These are phyloP conservation scores for Eleginops maclovinus DNA, from an alignment of 2,113 vertebrate genomes.

Conservation along the genomic window DNA sequence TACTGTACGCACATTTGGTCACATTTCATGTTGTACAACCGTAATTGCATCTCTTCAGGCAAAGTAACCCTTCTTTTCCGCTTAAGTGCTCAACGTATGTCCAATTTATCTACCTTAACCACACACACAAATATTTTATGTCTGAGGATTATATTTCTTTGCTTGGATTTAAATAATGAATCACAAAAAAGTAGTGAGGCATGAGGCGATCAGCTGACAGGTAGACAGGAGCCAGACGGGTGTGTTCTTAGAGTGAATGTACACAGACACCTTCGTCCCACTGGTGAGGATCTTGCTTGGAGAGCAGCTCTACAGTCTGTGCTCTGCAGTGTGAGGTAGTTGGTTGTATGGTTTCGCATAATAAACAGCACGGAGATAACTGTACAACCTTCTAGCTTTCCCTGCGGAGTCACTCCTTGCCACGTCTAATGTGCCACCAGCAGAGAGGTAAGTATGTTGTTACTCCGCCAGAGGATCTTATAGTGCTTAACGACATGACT, in stretches of 20 bases:
- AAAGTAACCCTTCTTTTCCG: not conserved
- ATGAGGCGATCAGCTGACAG: constrained; percentile 28
- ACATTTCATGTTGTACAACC: not conserved
- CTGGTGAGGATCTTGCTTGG: constrained; percentile 67
- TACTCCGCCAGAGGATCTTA: constrained; percentile 41
- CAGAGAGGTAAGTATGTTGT: constrained; percentile 77
- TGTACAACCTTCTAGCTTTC: constrained; percentile 90
- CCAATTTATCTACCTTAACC: not conserved
- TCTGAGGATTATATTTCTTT: no score
- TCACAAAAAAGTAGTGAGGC: constrained; percentile 6
- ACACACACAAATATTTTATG: not conserved
- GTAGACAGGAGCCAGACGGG: constrained; percentile 45
- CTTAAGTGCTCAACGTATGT: not conserved
- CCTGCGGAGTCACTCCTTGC: constrained; percentile 84
- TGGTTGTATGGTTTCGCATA: constrained; percentile 90
- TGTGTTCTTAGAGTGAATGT: constrained; percentile 13
- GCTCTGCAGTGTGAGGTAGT: constrained; percentile 88
- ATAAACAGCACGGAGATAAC: constrained; percentile 88
- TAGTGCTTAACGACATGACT: constrained; percentile 57
- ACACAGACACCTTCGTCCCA: constrained; percentile 53
- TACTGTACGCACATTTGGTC: not conserved
- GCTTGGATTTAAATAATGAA: no score
- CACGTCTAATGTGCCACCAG: constrained; percentile 60
- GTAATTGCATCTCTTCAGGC: not conserved
- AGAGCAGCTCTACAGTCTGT: constrained; percentile 74